phyloP scores from a whole-genome alignment of 2,888 invertebrate genomes.

The Allacma fusca region DNA sequence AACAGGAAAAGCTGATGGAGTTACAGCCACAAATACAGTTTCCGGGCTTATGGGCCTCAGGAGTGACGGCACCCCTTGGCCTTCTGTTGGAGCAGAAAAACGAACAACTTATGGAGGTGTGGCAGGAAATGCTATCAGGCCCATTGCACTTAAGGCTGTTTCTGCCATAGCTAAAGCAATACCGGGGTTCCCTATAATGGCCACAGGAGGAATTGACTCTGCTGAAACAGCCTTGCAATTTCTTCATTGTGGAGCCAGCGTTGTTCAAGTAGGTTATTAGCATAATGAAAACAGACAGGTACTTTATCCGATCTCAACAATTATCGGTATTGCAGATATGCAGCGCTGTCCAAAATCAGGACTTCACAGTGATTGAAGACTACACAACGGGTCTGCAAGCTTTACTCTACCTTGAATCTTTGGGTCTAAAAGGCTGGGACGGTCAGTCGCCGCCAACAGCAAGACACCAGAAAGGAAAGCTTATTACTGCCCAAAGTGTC shows the following conservation, averaged over 20 bases:
- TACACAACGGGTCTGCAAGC: slow-evolving; percentile 89
- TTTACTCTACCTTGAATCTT: slow-evolving; percentile 79
- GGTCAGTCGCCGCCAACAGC: slow-evolving; percentile 91
- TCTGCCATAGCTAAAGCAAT: slow-evolving; percentile 84
- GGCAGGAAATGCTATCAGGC: slow-evolving; percentile 92
- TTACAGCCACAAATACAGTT: slow-evolving; percentile 97
- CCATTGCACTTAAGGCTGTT: slow-evolving; percentile 90
- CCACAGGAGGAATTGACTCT: slow-evolving; percentile 96
- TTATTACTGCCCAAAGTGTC: slow-evolving; percentile 72
- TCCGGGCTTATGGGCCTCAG: slow-evolving; percentile 91
- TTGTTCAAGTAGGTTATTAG: slow-evolving; percentile 77
- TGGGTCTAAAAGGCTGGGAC: slow-evolving; percentile 79
- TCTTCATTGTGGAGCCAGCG: slow-evolving; percentile 89
- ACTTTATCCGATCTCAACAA: too few species aligned
- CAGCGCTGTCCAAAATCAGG: slow-evolving; percentile 98
- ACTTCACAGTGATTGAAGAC: slow-evolving; percentile 95
- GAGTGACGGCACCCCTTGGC: slow-evolving; percentile 88
- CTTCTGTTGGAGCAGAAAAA: slow-evolving; percentile 77
- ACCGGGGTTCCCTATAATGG: slow-evolving; percentile 90
- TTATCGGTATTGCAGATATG: slow-evolving; percentile 73
- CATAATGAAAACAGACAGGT: too few species aligned
- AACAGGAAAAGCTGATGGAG: slow-evolving; percentile 92
- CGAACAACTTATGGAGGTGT: slow-evolving; percentile 94
- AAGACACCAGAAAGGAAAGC: slow-evolving; percentile 92
- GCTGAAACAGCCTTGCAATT: slow-evolving; percentile 96